phyloP scores from a whole-genome alignment of 1,140 invertebrate species.

The Papilio machaon region DNA sequence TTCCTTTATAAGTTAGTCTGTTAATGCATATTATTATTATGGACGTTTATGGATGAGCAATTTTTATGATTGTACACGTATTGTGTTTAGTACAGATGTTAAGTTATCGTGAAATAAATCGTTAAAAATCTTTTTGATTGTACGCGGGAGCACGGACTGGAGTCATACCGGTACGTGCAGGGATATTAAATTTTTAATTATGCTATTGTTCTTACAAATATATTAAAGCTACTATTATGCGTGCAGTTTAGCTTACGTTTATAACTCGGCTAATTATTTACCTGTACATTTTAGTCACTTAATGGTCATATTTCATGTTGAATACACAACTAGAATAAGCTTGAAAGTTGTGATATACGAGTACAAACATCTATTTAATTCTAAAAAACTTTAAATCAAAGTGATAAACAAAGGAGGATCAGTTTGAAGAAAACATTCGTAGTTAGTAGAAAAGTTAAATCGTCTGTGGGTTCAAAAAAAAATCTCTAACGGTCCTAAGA shows the following conservation, averaged over 20 bases:
- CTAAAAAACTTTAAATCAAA: too few species aligned
- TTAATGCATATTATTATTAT: conserved; percentile 75
- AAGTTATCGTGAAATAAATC: conserved; percentile 61
- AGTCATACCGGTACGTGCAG: background rate
- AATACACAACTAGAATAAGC: too few species aligned
- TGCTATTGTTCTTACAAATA: conserved; percentile 49
- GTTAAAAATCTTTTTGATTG: conserved; percentile 65
- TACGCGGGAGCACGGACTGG: conserved; percentile 53
- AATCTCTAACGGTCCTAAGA: too few species aligned
- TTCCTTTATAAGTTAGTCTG: conserved; percentile 27
- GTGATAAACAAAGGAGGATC: too few species aligned
- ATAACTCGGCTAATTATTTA: background rate
- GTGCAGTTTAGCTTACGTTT: background rate
- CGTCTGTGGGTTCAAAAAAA: too few species aligned
- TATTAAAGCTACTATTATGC: conserved; percentile 8
- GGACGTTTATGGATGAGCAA: conserved; percentile 77
- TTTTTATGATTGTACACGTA: conserved; percentile 75
- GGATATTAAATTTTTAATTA: conserved; percentile 48
- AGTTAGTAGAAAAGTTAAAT: too few species aligned
- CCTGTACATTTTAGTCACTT: background rate
- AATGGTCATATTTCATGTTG: too few species aligned
- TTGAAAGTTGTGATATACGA: too few species aligned
- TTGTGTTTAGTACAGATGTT: conserved; percentile 69
- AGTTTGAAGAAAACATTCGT: too few species aligned
- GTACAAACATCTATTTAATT: too few species aligned